Percentiles rank a stretch among this genome's conserved stretches.
Conservation (phyloP, 1,140 invertebrate species). For the Solen grandis region DNA sequence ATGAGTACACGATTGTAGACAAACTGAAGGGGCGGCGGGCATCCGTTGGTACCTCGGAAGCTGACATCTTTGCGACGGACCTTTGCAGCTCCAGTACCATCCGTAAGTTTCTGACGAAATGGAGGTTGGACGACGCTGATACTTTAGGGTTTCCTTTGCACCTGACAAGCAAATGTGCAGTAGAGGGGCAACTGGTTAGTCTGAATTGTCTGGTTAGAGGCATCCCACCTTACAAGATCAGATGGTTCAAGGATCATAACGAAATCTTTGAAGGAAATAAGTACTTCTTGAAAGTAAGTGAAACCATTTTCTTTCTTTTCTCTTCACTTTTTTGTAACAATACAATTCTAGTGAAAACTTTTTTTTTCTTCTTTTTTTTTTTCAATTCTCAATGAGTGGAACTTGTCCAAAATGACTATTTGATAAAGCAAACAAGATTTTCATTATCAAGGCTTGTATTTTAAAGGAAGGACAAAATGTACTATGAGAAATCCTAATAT, state of each 20-base stretch:
- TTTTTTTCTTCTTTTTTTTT: too few relatives aligned
- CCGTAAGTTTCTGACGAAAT: conserved; percentile 38
- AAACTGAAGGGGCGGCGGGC: conserved; percentile 5
- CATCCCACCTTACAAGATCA: background rate
- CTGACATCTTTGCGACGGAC: conserved; percentile 18
- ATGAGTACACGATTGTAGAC: conserved; percentile 6
- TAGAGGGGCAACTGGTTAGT: conserved; percentile 21
- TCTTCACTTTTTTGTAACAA: too few relatives aligned
- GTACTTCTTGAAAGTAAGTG: conserved; percentile 47
- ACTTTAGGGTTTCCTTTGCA: conserved; percentile 33
- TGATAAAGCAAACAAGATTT: too few relatives aligned
- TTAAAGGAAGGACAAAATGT: too few relatives aligned
- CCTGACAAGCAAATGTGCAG: conserved; percentile 42
- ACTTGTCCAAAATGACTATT: too few relatives aligned
- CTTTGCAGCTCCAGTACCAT: conserved; percentile 14
- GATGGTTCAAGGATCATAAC: conserved; percentile 39
- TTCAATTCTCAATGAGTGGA: too few relatives aligned
- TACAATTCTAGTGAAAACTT: too few relatives aligned
- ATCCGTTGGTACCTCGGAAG: background rate
- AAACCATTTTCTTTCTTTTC: background rate
- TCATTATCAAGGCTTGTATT: too few relatives aligned
- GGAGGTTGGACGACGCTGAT: conserved; percentile 17
- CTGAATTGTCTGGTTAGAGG: conserved; percentile 37
- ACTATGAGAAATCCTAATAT: too few relatives aligned
- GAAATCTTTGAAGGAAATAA: conserved; percentile 44